A percentile compares a stretch with the other conserved stretches of the same genome.
Evolutionary conservation across 2,113 vertebrate species (phyloP).

Genomic region (Catharus fuscescens): DNA sequence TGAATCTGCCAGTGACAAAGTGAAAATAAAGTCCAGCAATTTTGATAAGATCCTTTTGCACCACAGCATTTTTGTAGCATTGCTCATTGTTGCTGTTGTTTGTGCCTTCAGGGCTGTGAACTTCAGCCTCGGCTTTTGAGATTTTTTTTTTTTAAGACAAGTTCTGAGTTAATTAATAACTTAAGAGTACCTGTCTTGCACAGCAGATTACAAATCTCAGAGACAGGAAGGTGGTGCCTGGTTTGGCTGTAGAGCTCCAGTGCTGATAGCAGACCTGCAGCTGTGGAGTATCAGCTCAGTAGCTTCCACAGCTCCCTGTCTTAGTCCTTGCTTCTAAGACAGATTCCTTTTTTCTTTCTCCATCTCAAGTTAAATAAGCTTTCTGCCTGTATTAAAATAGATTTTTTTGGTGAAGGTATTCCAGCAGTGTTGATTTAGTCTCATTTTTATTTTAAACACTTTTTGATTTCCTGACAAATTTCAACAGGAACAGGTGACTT

Average conservation of each 20-base stretch:
- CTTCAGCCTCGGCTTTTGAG: not conserved
- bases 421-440: not conserved
- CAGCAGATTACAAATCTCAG: not conserved
- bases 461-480: not conserved
- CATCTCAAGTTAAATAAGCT: not conserved
- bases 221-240: not conserved
- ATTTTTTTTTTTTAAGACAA: not conserved
- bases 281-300: not conserved
- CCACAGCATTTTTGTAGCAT: not conserved
- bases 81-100: not conserved
- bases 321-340: not conserved
- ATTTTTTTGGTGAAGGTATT: not conserved
- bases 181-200: not conserved
- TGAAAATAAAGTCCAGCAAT: not conserved
- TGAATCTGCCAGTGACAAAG: not conserved
- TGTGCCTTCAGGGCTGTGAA: not conserved
- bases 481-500: fast-evolving
- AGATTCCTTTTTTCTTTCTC: not conserved
- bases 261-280: not conserved
- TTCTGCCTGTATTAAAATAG: not conserved
- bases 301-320: not conserved
- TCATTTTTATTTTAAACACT: not conserved
- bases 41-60: not conserved
- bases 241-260: not conserved
- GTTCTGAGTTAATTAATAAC: not conserved